phyloP scores from a whole-genome alignment of 2,888 invertebrate genomes.

The Beris morrisii region DNA sequence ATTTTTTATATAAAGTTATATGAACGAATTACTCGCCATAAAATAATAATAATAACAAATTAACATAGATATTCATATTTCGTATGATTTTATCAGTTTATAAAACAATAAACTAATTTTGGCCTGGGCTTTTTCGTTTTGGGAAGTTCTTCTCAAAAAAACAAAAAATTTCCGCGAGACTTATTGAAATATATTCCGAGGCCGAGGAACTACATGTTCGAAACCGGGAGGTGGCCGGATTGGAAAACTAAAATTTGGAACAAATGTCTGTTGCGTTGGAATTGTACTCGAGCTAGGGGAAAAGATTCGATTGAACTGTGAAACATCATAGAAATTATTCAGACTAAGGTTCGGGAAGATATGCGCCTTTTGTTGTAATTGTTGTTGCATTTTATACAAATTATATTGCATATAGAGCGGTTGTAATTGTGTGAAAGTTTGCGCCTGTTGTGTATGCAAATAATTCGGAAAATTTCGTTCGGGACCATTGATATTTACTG shows the following conservation, averaged over 20 bases:
- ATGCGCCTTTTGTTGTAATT: no score
- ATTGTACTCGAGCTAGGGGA: neutral
- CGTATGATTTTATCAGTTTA: neutral
- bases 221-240: slow-evolving; percentile 18
- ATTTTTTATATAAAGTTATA: no score
- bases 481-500: slow-evolving; percentile 5
- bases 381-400: neutral
- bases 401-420: neutral
- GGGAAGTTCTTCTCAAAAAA: neutral
- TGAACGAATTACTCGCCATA: no score
- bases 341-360: no score
- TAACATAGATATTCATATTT: no score
- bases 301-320: no score
- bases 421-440: slow-evolving; percentile 1
- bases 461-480: no score
- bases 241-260: no score
- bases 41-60: no score
- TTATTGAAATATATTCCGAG: slow-evolving; percentile 14
- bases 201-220: slow-evolving; percentile 7
- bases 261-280: neutral
- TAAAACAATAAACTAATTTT: neutral
- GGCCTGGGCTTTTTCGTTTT: neutral
- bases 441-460: neutral
- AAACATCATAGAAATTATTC: no score
- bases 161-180: neutral